A percentile compares a stretch with the other conserved stretches of the same genome.
Evolutionary conservation across 2,797 vertebrate genomes (phyloP).

Genomic region (Columba guinea): DNA sequence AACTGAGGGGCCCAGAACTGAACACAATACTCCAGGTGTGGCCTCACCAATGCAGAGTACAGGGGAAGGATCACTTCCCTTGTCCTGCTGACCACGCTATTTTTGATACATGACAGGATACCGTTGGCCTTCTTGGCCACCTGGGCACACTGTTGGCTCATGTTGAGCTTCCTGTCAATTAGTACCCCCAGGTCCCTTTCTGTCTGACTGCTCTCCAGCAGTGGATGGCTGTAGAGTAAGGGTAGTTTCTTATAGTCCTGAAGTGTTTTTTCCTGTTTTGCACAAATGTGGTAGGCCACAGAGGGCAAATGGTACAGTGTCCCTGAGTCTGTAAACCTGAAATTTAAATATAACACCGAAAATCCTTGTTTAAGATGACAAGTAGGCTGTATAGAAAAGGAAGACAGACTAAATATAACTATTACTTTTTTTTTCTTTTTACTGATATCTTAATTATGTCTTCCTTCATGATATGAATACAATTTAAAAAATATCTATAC

Average conservation of each 20-base stretch:
- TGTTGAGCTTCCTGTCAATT: too few relatives aligned
- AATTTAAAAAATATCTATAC: background rate
- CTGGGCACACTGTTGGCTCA: too few relatives aligned
- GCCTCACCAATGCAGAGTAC: too few relatives aligned
- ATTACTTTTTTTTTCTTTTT: background rate
- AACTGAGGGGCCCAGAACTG: too few relatives aligned
- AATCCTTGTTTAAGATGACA: background rate
- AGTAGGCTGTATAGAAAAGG: background rate
- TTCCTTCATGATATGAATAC: background rate
- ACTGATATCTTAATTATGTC: background rate
- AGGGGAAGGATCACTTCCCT: too few relatives aligned
- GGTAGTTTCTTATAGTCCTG: background rate
- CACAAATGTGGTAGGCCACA: background rate
- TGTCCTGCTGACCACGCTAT: too few relatives aligned
- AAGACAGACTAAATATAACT: background rate
- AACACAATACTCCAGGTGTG: too few relatives aligned
- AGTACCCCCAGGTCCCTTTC: too few relatives aligned
- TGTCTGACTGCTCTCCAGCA: too few relatives aligned
- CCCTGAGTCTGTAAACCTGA: background rate
- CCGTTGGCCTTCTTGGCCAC: too few relatives aligned
- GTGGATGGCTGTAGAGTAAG: background rate
- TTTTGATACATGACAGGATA: too few relatives aligned
- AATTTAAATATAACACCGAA: background rate
- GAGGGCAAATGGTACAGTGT: background rate
- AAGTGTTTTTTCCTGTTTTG: background rate